Conservation (phyloP, 2,888 invertebrate genomes). For the Lydus trimaculatus region DNA sequence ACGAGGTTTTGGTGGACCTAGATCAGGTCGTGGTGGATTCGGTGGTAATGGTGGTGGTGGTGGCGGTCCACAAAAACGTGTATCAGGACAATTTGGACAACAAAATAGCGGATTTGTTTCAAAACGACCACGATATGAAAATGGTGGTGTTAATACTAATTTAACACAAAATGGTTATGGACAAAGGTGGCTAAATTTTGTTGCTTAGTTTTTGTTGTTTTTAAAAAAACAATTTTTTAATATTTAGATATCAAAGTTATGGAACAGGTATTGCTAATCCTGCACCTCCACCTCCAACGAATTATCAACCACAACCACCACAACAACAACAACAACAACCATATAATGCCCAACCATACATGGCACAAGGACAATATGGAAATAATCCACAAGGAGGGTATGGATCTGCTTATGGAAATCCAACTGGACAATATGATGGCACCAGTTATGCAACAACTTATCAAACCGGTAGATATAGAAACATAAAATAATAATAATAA, state of each 20-base stretch:
- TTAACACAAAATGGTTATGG: slow-evolving; percentile 49
- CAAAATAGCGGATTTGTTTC: slow-evolving; percentile 46
- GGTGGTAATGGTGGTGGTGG: slow-evolving; percentile 33
- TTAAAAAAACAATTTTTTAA: slow-evolving; percentile 8
- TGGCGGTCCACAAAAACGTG: slow-evolving; percentile 38
- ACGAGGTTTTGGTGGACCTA: slow-evolving; percentile 23
- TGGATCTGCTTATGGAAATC: slow-evolving; percentile 24
- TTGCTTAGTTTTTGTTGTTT: slow-evolving; percentile 15
- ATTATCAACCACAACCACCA: slow-evolving; percentile 31
- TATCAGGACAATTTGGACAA: slow-evolving; percentile 41
- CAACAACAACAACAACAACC: too few relatives aligned
- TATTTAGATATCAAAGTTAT: slow-evolving; percentile 30
- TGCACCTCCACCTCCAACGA: slow-evolving; percentile 24
- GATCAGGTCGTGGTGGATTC: slow-evolving; percentile 34
- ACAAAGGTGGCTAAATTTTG: slow-evolving; percentile 43
- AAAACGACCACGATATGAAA: slow-evolving; percentile 51
- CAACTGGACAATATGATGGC: slow-evolving; percentile 25
- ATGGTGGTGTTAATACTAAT: slow-evolving; percentile 31
- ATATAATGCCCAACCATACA: slow-evolving; percentile 39
- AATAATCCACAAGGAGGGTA: slow-evolving; percentile 17
- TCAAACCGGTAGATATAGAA: slow-evolving; percentile 21
- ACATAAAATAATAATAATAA: not conserved
- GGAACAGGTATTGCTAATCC: slow-evolving; percentile 28
- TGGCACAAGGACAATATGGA: slow-evolving; percentile 27
- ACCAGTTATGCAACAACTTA: slow-evolving; percentile 27